Conservation (phyloP, 2,888 invertebrate genomes). For the Drosophila robusta region DNA sequence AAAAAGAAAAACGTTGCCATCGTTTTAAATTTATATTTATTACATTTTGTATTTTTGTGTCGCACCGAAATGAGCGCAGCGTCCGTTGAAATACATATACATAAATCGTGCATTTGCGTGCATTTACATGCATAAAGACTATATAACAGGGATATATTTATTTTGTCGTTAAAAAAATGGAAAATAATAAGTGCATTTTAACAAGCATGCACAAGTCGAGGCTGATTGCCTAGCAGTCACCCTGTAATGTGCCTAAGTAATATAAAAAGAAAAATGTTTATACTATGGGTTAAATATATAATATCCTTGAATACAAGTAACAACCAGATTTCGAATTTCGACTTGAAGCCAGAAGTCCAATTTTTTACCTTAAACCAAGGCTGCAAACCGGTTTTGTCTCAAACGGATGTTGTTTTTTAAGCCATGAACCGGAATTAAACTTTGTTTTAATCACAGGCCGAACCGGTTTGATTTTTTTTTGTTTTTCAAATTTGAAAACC, state of each 20-base stretch:
- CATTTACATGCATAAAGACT: conserved; percentile 16
- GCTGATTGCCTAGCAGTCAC: neutral
- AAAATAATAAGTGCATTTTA: conserved; percentile 7
- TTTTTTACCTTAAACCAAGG: too few relatives aligned
- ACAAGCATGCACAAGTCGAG: conserved; percentile 2
- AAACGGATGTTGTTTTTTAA: too few relatives aligned
- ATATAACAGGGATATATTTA: conserved; percentile 21
- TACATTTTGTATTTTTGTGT: conserved; percentile 46
- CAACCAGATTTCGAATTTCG: too few relatives aligned
- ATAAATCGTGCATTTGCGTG: conserved; percentile 11
- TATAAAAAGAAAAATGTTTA: too few relatives aligned
- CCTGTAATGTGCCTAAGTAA: neutral
- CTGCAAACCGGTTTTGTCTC: too few relatives aligned
- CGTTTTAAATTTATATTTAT: conserved; percentile 54
- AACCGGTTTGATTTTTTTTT: too few relatives aligned
- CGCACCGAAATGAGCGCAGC: conserved; percentile 41
- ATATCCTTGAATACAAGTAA: too few relatives aligned
- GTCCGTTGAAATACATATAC: conserved; percentile 20
- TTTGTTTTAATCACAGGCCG: too few relatives aligned
- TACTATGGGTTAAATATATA: too few relatives aligned
- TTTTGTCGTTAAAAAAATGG: conserved; percentile 35
- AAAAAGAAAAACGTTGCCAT: neutral
- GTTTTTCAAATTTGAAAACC: too few relatives aligned
- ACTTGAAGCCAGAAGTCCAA: too few relatives aligned
- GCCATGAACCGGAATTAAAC: too few relatives aligned